Evolutionary conservation across 1,140 invertebrate species (phyloP).

Genomic region (Aleiodes sp.): DNA sequence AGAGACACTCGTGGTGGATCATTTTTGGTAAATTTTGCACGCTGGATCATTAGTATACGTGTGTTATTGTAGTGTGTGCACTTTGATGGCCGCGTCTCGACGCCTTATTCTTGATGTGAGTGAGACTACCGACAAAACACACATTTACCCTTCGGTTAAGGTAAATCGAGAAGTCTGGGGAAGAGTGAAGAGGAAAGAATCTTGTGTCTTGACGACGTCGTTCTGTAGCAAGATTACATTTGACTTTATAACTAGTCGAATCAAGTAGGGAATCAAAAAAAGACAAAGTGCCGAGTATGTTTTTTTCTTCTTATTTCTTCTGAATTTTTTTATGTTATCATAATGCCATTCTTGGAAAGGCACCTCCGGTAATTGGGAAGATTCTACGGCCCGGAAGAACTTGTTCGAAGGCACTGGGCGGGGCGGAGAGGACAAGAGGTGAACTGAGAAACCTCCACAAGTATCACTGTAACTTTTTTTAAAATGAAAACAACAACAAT

Average conservation of each 20-base stretch:
- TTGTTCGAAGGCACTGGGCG: slow-evolving; percentile 21
- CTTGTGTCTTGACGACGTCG: neutral
- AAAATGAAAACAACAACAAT: too few relatives aligned
- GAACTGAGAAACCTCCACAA: slow-evolving; percentile 12
- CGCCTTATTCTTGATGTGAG: neutral
- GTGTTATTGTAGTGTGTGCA: neutral
- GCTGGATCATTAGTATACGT: slow-evolving; percentile 7
- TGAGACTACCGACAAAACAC: slow-evolving; percentile 8
- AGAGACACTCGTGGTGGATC: neutral
- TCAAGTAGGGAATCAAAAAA: too few relatives aligned
- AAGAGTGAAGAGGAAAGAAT: neutral
- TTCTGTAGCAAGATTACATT: too few relatives aligned
- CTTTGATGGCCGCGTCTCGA: slow-evolving; percentile 5
- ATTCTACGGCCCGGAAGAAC: neutral
- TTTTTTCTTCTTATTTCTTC: too few relatives aligned
- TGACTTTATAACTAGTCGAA: too few relatives aligned
- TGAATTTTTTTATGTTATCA: too few relatives aligned
- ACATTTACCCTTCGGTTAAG: neutral
- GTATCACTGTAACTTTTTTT: too few relatives aligned
- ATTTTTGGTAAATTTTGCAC: neutral
- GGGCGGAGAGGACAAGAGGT: slow-evolving; percentile 19
- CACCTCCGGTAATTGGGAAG: neutral
- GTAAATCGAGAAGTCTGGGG: neutral
- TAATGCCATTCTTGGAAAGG: too few relatives aligned
- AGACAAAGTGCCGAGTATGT: too few relatives aligned